These are phyloP conservation scores for Grammomys surdaster DNA, from an alignment of 2,113 vertebrate genomes.

Conservation along the genomic window DNA sequence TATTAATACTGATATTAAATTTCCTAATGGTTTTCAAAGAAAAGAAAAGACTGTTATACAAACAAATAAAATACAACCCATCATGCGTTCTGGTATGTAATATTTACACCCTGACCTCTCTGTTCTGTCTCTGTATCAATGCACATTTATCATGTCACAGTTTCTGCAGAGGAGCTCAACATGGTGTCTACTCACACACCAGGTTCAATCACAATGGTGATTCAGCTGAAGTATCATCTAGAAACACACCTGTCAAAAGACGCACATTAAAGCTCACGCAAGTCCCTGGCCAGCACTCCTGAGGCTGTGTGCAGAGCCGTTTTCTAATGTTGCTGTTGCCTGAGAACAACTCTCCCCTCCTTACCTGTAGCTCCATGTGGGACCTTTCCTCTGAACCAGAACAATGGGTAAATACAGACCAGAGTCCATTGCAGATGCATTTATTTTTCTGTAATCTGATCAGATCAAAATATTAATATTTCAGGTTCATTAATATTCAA, in stretches of 20 bases:
- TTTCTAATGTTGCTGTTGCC: fast-evolving
- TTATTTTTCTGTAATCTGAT: neutral
- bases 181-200: fast-evolving
- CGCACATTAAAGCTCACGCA: fast-evolving
- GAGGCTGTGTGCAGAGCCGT: fast-evolving
- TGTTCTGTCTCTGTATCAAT: too few relatives aligned
- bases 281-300: too few relatives aligned
- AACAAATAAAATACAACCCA: neutral
- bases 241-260: neutral
- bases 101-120: neutral
- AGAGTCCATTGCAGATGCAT: neutral
- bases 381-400: neutral
- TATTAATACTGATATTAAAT: neutral
- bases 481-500: neutral
- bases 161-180: fast-evolving
- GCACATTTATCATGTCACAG: too few relatives aligned
- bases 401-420: neutral
- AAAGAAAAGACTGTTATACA: neutral
- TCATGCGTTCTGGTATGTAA: neutral
- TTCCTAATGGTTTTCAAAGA: neutral
- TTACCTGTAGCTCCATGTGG: too few relatives aligned
- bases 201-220: fast-evolving
- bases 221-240: neutral
- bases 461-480: neutral
- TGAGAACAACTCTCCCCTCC: too few relatives aligned